A percentile compares a stretch with the other conserved stretches of the same genome.
Evolutionary conservation across 2,797 vertebrate genomes (phyloP).

Genomic region (Danio kyathit): DNA sequence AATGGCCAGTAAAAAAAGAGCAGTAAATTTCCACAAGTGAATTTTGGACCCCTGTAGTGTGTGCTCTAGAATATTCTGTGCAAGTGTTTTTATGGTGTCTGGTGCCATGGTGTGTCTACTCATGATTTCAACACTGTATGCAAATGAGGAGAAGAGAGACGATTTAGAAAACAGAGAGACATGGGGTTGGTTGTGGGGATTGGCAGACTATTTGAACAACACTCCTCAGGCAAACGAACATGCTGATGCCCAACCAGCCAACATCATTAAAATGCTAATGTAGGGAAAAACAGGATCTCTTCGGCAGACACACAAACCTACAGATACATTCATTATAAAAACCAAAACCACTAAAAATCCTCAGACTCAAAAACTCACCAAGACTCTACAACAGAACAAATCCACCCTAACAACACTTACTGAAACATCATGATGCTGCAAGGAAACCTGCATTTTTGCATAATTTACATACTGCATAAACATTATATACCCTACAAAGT

Average conservation of each 20-base stretch:
- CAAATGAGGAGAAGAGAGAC: constrained; percentile 64
- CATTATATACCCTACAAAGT: too few species aligned
- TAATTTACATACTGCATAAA: too few species aligned
- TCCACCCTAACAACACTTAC: too few species aligned
- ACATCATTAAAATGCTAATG: constrained; percentile 83
- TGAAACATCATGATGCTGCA: too few species aligned
- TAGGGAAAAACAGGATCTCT: constrained; percentile 72
- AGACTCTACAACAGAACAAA: not conserved
- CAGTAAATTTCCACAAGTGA: not conserved
- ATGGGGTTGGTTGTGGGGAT: constrained; percentile 69
- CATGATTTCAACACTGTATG: constrained; percentile 76
- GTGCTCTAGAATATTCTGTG: constrained; percentile 29
- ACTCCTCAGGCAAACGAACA: constrained; percentile 76
- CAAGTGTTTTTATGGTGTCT: constrained; percentile 19
- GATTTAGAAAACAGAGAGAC: constrained; percentile 54
- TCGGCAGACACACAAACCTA: not conserved
- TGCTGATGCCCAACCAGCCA: constrained; percentile 62
- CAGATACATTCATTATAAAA: not conserved
- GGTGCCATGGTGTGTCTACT: constrained; percentile 63
- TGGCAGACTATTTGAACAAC: constrained; percentile 75
- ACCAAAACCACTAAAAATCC: not conserved
- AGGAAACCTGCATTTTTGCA: too few species aligned
- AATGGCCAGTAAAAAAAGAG: too few species aligned
- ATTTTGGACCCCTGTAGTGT: not conserved
- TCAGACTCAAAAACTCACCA: constrained; percentile 9